Evolutionary conservation across 23 tunicate species (phyloP), one percentile per base, ranked within the genome.

Genomic region (Halocynthia roretzi): DNA sequence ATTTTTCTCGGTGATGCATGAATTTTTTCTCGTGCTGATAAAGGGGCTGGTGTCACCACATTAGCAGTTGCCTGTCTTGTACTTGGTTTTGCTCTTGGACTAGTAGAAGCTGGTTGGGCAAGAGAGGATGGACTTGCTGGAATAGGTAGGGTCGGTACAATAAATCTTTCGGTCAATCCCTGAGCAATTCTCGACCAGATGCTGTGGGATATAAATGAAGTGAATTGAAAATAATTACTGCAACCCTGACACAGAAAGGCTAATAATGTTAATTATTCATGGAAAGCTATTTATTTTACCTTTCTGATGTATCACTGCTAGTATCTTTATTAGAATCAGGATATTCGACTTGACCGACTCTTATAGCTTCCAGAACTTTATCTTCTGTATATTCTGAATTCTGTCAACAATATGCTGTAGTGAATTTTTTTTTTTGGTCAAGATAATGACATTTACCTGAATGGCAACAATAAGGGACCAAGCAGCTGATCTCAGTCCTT

Each of bases 401-500:
- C 85, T 88, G 81, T 15, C 53, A 19, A 18, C 11, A 44, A 44
- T 58, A 58, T 19, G 18, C 18, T n/a, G 44, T 31, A 31, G 44
- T 31, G 44, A 31, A 31, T 31, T 31, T 31, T 31, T 31, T 31
- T 31, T 31, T 31, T 31, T 31, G 44, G 44, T 31, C 1, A 31
- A 31, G 44, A 31, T 31, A 54, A 8, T 12, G 15, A 12, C 9
- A 52, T 50, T 7, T 14, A 85, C 90, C 84, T 86, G 85, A 10
- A 91, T 40, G 56, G 97, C 80, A 10, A 75, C 58, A 9, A 91
- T 81, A n/a, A 91, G 68, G 0, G 97, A 91, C 97, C 97, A 91
- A 44, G 97, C 97, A 8, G 97, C 97, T 0, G 87, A 91, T 50
- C 97, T 53, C 75, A 91, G 48, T 10, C 97, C 97, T 22, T 71